These are phyloP conservation scores for Lepas anatifera DNA, from an alignment of 2,888 invertebrate genomes.

Conservation along the genomic window DNA sequence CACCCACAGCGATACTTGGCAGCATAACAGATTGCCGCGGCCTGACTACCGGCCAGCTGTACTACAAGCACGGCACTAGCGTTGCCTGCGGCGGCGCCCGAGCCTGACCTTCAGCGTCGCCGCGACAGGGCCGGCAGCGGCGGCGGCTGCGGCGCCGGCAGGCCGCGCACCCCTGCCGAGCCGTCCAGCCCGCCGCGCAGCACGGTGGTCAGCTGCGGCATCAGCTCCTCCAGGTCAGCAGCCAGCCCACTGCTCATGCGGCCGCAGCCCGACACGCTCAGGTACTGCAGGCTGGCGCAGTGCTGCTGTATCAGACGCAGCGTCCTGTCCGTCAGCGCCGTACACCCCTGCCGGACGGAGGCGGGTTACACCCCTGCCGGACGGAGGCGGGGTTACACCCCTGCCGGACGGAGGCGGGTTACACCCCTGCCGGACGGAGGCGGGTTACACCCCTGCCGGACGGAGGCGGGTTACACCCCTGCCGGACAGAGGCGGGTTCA, in stretches of 20 bases:
- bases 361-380: too few species aligned
- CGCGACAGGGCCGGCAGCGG: not conserved
- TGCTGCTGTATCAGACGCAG: not conserved
- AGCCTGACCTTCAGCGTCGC: not conserved
- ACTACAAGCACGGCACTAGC: too few species aligned
- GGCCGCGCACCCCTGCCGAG: not conserved
- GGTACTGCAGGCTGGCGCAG: not conserved
- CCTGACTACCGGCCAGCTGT: too few species aligned
- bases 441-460: too few species aligned
- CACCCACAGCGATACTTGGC: not conserved
- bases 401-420: too few species aligned
- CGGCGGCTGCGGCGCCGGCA: not conserved
- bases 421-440: too few species aligned
- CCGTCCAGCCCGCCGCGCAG: not conserved
- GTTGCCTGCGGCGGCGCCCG: not conserved
- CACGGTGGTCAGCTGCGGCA: not conserved
- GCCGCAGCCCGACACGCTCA: not conserved
- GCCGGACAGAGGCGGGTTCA: too few species aligned
- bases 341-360: not conserved
- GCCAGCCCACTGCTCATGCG: not conserved
- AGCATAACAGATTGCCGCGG: not conserved
- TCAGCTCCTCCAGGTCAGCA: not conserved
- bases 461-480: too few species aligned
- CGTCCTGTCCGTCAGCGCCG: not conserved
- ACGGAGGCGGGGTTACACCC: too few species aligned